Evolutionary conservation across 2,797 vertebrate genomes (phyloP), one percentile per base, ranked within the genome.

Genomic region (Ctenopoma multispine): DNA sequence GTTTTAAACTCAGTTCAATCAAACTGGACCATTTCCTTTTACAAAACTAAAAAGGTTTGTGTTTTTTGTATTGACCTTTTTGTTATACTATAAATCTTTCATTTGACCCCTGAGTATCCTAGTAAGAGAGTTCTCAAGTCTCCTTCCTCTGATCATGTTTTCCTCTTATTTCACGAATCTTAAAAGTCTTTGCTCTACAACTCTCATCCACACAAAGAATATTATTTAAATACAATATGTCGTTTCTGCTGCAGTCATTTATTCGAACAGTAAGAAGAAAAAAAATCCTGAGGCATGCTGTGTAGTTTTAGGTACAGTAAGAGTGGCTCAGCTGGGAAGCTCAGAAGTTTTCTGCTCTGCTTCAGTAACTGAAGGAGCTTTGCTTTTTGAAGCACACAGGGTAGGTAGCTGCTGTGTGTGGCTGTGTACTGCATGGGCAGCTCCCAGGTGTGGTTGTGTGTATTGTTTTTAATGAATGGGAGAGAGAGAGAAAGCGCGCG

Each of bases 401-500:
- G 12, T 18, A 21, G 14, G 40, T 15, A 5, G 44, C 44, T 47
- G 27, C 50, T 53, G 63, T n/a, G n/a, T n/a, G n/a, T n/a, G 67
- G 23, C 56, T 69, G 67, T 73, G 60, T 13, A 5, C 41, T 60
- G 73, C 62, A 71, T 0, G 23, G 31, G 23, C 41, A 65, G 69
- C 77, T 81, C 77, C 59, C 68, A 80, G 59, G 68, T 89, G 82
- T 44, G 20, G 5, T 27, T 65, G 50, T 56, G 49, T 54, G 56
- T 59, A 27, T 78, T 49, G 53, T n/a, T 62, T 82, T 74, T 64
- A 80, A 90, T 89, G 77, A 90, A 90, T 86, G 81, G 74, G 63
- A 77, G 67, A 67, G 68, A 60, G 49, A 7, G 23, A 54, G 34
- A 61, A 46, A 0, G 12, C 13, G 50, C 9, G 1, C 31, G 9